These are phyloP conservation scores for Zaprionus camerounensis DNA, from an alignment of 1,140 invertebrate species.

Conservation along the genomic window DNA sequence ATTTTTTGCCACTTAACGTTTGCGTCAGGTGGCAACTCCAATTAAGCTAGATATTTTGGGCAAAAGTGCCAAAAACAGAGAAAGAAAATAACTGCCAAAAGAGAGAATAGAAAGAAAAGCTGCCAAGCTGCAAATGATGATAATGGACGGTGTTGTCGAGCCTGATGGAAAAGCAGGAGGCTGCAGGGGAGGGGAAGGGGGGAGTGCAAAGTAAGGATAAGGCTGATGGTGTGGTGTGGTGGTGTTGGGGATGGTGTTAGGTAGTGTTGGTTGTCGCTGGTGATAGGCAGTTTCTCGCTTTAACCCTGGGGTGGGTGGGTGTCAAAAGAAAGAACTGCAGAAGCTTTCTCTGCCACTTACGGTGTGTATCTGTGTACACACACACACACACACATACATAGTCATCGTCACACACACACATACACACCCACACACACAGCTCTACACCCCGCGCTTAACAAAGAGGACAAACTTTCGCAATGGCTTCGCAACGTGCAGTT, in stretches of 20 bases:
- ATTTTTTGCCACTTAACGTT: conserved; percentile 7
- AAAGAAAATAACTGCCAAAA: neutral
- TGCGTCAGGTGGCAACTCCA: conserved; percentile 14
- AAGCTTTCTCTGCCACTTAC: conserved; percentile 50
- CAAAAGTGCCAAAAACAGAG: conserved; percentile 3
- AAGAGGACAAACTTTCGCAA: conserved; percentile 12
- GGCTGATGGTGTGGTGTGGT: conserved; percentile 12
- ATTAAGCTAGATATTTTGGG: conserved; percentile 8
- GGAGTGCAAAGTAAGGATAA: conserved; percentile 6
- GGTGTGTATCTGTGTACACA: conserved; percentile 21
- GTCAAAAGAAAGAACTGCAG: conserved; percentile 37
- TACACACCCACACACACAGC: neutral
- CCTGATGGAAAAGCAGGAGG: neutral
- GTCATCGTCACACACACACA: neutral
- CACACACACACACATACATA: neutral
- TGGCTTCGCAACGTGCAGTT: conserved; percentile 13
- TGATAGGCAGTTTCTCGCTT: conserved; percentile 44
- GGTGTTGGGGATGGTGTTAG: conserved; percentile 6
- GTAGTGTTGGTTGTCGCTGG: conserved; percentile 11
- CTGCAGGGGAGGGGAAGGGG: neutral
- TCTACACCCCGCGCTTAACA: neutral
- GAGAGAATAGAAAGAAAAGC: conserved; percentile 1
- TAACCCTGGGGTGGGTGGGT: conserved; percentile 17
- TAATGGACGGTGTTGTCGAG: conserved; percentile 25
- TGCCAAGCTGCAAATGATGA: conserved; percentile 10